Base-by-base conservation (phyloP, 2,888 invertebrate genomes). In the Archips crataeganus region DNA sequence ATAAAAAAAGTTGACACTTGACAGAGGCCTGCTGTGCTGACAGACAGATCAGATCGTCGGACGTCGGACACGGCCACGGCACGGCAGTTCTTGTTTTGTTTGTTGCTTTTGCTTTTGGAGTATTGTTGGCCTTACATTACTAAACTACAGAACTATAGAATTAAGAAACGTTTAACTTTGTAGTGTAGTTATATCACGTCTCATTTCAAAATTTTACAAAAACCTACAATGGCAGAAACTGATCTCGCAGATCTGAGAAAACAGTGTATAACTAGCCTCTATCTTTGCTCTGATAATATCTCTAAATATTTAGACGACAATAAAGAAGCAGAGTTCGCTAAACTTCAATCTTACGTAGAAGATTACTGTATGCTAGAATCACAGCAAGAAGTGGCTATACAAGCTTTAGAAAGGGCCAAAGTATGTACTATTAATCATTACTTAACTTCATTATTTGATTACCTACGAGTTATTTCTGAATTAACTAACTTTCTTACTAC, bases 191-290 rank as follows among this genome's bases (percentile, higher is more conserved):
- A 15, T 51, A 6, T n/a, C n/a, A 15, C 51, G 10, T 15, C 3
- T 15, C 6, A 3, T 8, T 15, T 51, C 1, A 6, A 15, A 51
- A 15, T 51, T 51, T 15, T n/a, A 15, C 51, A 3, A 63, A n/a
- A 49, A 71, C 57, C 59, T 57, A 75, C 11, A 51, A 86, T 85
- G 85, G 79, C 76, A 5, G 83, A 83, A 47, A 71, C 82, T n/a
- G 90, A 93, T 70, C 78, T 94, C 76, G 85, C 86, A 9, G 87
- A 90, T 39, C 71, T 93, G 72, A 82, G 92, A 64, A 90, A 91
- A 81, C 87, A 90, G 76, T 94, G 93, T 77, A 85, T 94, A 23
- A 87, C 86, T 2, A 91, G 90, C 77, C 81, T 93, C 9, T 90
- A 90, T 78, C 79, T 88, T 70, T 91, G 92, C 79, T 85, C 91